These are phyloP conservation scores for Heterotilapia buettikoferi DNA, from an alignment of 2,113 vertebrate genomes.

Conservation along the genomic window DNA sequence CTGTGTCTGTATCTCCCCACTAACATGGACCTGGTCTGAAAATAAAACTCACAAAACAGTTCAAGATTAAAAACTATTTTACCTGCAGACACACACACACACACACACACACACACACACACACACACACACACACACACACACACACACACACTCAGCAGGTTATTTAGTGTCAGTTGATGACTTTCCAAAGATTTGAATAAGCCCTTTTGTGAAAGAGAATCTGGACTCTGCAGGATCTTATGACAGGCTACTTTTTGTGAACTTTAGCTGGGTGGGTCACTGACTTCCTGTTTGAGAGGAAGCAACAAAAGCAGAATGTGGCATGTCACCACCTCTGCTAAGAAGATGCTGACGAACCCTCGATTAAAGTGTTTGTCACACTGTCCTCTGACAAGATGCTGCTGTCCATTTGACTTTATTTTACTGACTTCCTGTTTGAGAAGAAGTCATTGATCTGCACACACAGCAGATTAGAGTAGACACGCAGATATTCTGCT, in stretches of 20 bases:
- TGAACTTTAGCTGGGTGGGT: neutral
- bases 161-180: neutral
- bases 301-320: neutral
- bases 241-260: neutral
- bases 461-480: neutral
- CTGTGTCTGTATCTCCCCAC: neutral
- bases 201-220: neutral
- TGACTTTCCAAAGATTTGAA: neutral
- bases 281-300: neutral
- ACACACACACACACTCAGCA: neutral
- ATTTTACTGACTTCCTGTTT: neutral
- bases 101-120: neutral
- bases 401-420: neutral
- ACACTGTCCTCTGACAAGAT: neutral
- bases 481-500: neutral
- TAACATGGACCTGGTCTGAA: neutral
- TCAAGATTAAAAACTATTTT: neutral
- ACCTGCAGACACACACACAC: fast-evolving
- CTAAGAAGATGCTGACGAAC: neutral
- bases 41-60: neutral
- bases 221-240: neutral
- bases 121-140: neutral
- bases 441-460: neutral
- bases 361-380: neutral
- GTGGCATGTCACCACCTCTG: neutral